A percentile compares a stretch with the other conserved stretches of the same genome.
phyloP scores from a whole-genome alignment of 2,888 invertebrate species.

The Caenorhabditis wallacei region DNA sequence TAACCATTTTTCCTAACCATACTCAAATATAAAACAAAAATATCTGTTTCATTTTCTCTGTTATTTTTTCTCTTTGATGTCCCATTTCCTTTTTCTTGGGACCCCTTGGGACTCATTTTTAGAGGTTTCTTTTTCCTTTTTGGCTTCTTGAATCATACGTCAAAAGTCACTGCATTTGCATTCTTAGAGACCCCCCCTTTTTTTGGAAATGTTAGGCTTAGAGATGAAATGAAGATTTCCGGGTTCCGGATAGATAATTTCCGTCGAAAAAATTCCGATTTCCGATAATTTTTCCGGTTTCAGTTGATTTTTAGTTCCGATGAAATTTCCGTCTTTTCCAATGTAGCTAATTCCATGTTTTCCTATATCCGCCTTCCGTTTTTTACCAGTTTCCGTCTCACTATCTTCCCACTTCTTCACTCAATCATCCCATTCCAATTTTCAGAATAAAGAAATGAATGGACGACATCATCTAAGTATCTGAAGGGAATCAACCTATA shows the following conservation, averaged over 20 bases:
- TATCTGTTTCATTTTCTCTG: not conserved
- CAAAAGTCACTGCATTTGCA: constrained; percentile 58
- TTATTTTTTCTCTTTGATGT: constrained; percentile 2
- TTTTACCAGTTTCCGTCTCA: not conserved
- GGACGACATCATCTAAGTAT: not conserved
- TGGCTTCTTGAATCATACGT: constrained; percentile 54
- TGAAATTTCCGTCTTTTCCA: too few species aligned
- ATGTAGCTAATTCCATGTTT: too few species aligned
- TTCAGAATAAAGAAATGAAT: constrained; percentile 2
- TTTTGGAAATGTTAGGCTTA: too few species aligned
- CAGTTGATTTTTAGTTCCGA: too few species aligned
- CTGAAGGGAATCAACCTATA: constrained; percentile 24
- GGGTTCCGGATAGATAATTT: too few species aligned
- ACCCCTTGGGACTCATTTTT: constrained; percentile 31
- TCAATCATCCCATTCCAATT: constrained; percentile 11
- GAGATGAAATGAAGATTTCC: too few species aligned
- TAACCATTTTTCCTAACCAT: too few species aligned
- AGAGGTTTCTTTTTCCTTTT: constrained; percentile 28
- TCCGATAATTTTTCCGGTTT: too few species aligned
- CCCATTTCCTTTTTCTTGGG: not conserved
- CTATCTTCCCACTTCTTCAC: too few species aligned
- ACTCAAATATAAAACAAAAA: too few species aligned
- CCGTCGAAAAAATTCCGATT: too few species aligned
- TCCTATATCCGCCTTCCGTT: too few species aligned
- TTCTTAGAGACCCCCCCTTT: not conserved